Evolutionary conservation across 2,797 vertebrate genomes (phyloP).

Genomic region (Cetoscarus ocellatus): DNA sequence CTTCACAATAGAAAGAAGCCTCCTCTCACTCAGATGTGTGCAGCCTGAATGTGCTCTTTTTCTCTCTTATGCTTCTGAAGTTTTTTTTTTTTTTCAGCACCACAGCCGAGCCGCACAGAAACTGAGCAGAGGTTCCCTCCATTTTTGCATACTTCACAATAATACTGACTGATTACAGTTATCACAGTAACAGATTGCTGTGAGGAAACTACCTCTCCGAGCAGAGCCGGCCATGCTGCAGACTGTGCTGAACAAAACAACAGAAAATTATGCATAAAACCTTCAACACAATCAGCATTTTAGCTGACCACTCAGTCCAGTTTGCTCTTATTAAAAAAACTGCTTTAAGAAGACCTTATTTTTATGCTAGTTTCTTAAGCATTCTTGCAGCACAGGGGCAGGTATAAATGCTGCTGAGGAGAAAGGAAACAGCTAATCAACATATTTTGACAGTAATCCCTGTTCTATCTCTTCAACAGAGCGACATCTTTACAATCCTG

Average conservation of each 20-base stretch:
- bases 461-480: constrained; percentile 21
- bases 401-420: constrained; percentile 12
- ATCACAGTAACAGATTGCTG: constrained; percentile 32
- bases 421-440: constrained; percentile 25
- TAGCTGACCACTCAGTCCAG: constrained; percentile 2
- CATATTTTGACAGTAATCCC: constrained; percentile 31
- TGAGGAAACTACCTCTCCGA: constrained; percentile 16
- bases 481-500: constrained; percentile 24
- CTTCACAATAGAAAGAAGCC: constrained; percentile 33
- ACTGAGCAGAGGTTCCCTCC: constrained; percentile 6
- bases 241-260: not conserved
- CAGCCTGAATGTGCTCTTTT: constrained; percentile 20
- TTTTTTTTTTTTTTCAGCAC: constrained; percentile 23
- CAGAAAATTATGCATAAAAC: constrained; percentile 21
- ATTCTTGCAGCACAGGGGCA: not conserved
- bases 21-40: constrained; percentile 29
- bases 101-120: constrained; percentile 15
- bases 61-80: constrained; percentile 1
- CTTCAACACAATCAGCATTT: constrained; percentile 11
- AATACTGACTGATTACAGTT: constrained; percentile 37
- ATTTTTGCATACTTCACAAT: constrained; percentile 26
- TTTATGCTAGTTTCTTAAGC: constrained; percentile 2
- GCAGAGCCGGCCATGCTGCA: constrained; percentile 7
- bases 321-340: constrained; percentile 12
- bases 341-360: constrained; percentile 1